A percentile compares a stretch with the other conserved stretches of the same genome.
phyloP scores from a whole-genome alignment of 2,797 vertebrate species.

The Neosalanx taihuensis region DNA sequence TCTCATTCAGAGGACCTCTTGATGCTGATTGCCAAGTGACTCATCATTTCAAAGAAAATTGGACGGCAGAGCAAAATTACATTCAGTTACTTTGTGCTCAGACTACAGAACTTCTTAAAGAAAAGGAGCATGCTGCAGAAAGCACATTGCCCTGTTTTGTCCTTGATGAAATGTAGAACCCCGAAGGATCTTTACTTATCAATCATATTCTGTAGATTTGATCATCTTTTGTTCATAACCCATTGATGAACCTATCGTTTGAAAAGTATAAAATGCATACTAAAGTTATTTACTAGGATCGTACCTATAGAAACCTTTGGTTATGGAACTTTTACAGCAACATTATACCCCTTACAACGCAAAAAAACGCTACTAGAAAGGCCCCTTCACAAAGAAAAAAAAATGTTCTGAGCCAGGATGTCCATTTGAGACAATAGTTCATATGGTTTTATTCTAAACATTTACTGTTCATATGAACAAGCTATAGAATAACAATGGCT shows the following conservation, averaged over 20 bases:
- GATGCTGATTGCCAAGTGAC: constrained; percentile 51
- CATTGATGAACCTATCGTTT: too few relatives aligned
- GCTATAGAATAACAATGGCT: not conserved
- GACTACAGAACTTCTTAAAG: not conserved
- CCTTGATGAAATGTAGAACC: not conserved
- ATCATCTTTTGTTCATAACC: not conserved
- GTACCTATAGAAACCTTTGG: too few relatives aligned
- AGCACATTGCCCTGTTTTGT: not conserved
- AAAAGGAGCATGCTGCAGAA: not conserved
- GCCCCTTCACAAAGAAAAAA: too few relatives aligned
- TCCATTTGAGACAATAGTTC: too few relatives aligned
- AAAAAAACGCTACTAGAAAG: too few relatives aligned
- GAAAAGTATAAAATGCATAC: too few relatives aligned
- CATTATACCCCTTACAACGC: too few relatives aligned
- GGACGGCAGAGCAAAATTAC: constrained; percentile 27
- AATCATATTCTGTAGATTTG: not conserved
- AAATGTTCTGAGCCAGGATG: too few relatives aligned
- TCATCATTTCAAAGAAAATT: constrained; percentile 48
- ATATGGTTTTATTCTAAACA: too few relatives aligned
- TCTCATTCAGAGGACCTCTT: constrained; percentile 46
- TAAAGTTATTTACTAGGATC: too few relatives aligned
- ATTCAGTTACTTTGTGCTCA: constrained; percentile 20
- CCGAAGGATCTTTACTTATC: not conserved
- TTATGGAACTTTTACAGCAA: too few relatives aligned
- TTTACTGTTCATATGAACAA: too few relatives aligned